Percentiles rank a stretch among this genome's conserved stretches.
Evolutionary conservation across 23 tunicate genomes (phyloP).

Genomic region (Aplidium turbinatum): DNA sequence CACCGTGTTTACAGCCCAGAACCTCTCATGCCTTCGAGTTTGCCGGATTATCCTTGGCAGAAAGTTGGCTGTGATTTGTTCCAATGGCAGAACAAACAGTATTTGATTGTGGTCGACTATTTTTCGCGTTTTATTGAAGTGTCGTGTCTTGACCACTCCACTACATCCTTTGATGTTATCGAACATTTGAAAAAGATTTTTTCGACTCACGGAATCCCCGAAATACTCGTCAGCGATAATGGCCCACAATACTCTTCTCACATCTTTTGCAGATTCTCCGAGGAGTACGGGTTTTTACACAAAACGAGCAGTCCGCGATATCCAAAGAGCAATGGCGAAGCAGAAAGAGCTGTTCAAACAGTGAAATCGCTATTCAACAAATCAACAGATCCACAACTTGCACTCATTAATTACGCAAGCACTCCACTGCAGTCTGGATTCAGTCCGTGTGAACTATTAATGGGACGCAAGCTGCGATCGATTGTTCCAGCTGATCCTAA

Average conservation of each 20-base stretch:
- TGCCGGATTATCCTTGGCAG: conserved; percentile 23
- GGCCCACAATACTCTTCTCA: conserved; percentile 12
- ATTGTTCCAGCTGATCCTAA: not conserved
- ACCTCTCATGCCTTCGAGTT: not conserved
- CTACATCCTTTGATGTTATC: conserved; percentile 25
- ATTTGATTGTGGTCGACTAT: conserved; percentile 23
- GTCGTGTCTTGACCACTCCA: not conserved
- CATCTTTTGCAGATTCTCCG: not conserved
- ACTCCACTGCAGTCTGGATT: conserved; percentile 30
- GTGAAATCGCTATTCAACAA: conserved; percentile 17
- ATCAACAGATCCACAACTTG: conserved; percentile 22
- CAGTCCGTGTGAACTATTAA: conserved; percentile 24
- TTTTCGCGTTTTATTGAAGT: conserved; percentile 23
- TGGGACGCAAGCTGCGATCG: conserved; percentile 33
- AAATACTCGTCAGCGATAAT: conserved; percentile 12
- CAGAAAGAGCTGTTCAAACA: conserved; percentile 14
- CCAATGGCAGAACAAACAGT: not conserved
- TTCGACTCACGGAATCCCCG: conserved; percentile 5
- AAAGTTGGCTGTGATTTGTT: conserved; percentile 22
- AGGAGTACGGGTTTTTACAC: conserved; percentile 16
- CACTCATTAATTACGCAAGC: conserved; percentile 13
- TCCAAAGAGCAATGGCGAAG: conserved; percentile 21
- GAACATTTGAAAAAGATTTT: conserved; percentile 18
- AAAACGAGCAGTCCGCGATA: conserved; percentile 11
- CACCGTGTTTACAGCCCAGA: not conserved